Evolutionary conservation across 2,797 vertebrate genomes (phyloP), one percentile per base, ranked within the genome.

Genomic region (Pelodytes ibericus): DNA sequence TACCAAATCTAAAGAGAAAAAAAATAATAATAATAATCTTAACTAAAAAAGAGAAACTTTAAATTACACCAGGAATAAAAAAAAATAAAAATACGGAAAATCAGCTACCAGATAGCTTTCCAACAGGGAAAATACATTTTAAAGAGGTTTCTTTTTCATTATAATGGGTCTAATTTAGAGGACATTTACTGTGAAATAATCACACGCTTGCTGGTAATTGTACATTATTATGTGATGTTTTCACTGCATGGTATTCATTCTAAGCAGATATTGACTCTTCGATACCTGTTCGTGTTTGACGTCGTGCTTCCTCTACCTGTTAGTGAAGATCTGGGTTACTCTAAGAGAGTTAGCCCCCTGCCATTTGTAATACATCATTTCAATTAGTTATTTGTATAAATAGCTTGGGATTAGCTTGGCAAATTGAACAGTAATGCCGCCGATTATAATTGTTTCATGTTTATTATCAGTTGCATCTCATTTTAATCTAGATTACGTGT

Each of bases 181-280:
- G 70, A 79, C 71, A 79, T 79, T 79, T 79, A 51, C 76, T 79
- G 71, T 72, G 76, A 73, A 79, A 73, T 79, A 79, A 79, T 79
- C 70, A 79, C 62, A 73, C 44, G 44, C 70, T 68, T 79, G 70
- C 76, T 62, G 76, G 76, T 79, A 79, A 79, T 79, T 79, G 76
- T 68, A 62, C 76, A 73, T 79, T 79, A 79, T 79, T 79, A 79
- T 79, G 59, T 73, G 63, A 79, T 79, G 70, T 79, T 79, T 73
- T 79, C 71, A 15, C 76, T 20, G 76, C 76, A 68, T 69, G 76
- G 39, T 63, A 73, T 69, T 68, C 68, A 73, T 66, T 79, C 64
- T 61, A 79, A 71, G 70, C 69, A 67, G 70, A 67, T 72, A 30
- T 30, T 27, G 61, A 33, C 36, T 51, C 24, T 67, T 53, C 56